A percentile compares a stretch with the other conserved stretches of the same genome.
These are phyloP conservation scores for Scaptodrosophila lebanonensis DNA, from an alignment of 1,140 invertebrate species.

Conservation along the genomic window DNA sequence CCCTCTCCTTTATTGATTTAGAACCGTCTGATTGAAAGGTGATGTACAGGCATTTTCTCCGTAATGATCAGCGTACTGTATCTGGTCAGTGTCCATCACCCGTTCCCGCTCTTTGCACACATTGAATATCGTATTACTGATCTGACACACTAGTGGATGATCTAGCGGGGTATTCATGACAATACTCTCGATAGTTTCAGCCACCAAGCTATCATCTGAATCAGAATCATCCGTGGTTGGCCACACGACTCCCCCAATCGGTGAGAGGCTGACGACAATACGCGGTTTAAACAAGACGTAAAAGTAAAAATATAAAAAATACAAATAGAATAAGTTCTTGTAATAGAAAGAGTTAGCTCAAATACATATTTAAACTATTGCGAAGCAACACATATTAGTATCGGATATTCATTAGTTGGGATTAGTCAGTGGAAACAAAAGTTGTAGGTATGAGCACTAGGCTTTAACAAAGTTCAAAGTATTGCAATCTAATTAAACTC, in stretches of 20 bases:
- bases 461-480: conserved; percentile 70
- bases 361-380: too few species aligned
- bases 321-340: conserved; percentile 42
- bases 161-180: conserved; percentile 20
- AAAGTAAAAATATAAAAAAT: conserved; percentile 59
- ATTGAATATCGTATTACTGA: conserved; percentile 33
- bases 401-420: not conserved
- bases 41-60: conserved; percentile 33
- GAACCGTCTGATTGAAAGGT: conserved; percentile 30
- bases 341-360: not conserved
- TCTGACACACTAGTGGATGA: conserved; percentile 42
- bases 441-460: too few species aligned
- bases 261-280: too few species aligned
- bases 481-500: conserved; percentile 65
- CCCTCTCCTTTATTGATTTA: conserved; percentile 8
- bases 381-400: too few species aligned
- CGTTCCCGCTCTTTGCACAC: conserved; percentile 11
- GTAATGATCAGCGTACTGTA: too few species aligned
- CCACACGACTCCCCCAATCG: too few species aligned
- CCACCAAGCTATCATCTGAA: conserved; percentile 50
- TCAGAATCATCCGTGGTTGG: conserved; percentile 50
- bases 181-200: conserved; percentile 26
- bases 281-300: conserved; percentile 31
- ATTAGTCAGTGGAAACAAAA: too few species aligned
- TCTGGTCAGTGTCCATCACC: conserved; percentile 16